Percentiles rank a stretch among this genome's conserved stretches.
phyloP scores from a whole-genome alignment of 2,888 invertebrate species.

The Pandemis corylana region DNA sequence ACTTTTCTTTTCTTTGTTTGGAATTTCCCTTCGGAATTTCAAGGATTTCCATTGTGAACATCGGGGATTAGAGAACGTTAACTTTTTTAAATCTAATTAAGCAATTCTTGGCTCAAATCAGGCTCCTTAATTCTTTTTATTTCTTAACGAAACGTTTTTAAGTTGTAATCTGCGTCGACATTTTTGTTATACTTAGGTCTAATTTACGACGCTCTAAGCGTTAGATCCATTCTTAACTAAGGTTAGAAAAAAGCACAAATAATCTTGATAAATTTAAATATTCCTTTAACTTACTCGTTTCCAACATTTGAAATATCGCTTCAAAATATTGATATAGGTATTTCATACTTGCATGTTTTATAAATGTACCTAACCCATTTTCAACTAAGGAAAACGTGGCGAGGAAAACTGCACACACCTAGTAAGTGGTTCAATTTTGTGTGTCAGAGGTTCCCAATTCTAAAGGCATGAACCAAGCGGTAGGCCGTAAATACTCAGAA shows the following conservation, averaged over 20 bases:
- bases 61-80: conserved; percentile 12
- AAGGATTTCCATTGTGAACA: conserved; percentile 27
- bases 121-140: conserved; percentile 21
- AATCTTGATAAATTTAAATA: too few relatives aligned
- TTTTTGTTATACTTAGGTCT: background rate
- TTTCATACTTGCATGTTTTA: too few relatives aligned
- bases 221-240: background rate
- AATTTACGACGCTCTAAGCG: background rate
- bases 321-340: too few relatives aligned
- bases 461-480: too few relatives aligned
- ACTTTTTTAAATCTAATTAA: conserved; percentile 29
- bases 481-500: too few relatives aligned
- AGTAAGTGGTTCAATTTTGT: too few relatives aligned
- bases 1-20: conserved; percentile 6
- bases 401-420: too few relatives aligned
- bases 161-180: background rate
- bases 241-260: background rate
- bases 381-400: too few relatives aligned
- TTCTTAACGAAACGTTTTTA: conserved; percentile 15
- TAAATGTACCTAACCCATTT: too few relatives aligned
- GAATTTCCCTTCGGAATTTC: conserved; percentile 1
- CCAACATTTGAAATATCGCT: too few relatives aligned
- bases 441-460: too few relatives aligned
- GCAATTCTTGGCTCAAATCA: conserved; percentile 21
- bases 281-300: too few relatives aligned